Conservation (phyloP, 2,888 invertebrate genomes). For the Caenorhabditis uteleia region DNA sequence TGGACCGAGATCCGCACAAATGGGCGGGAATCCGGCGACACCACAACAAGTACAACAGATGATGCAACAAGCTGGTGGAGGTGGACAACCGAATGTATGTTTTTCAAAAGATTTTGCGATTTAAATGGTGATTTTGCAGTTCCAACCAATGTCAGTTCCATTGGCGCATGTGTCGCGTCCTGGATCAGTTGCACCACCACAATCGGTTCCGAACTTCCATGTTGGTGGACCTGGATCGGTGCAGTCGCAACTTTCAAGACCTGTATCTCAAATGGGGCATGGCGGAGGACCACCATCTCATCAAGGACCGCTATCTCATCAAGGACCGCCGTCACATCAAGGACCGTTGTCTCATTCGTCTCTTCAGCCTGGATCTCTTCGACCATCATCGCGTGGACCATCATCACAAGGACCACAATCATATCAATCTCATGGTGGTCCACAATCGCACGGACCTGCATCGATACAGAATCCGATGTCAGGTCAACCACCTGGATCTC, state of each 20-base stretch:
- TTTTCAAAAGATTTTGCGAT: no score
- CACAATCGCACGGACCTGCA: slow-evolving; percentile 10
- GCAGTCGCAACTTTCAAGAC: not conserved
- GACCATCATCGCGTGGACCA: slow-evolving; percentile 3
- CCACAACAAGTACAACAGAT: slow-evolving; percentile 35
- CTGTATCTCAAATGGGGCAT: not conserved
- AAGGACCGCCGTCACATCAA: not conserved
- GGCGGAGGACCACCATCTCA: slow-evolving; percentile 9
- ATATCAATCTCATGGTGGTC: not conserved
- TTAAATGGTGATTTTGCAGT: no score
- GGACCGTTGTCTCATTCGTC: slow-evolving; percentile 7
- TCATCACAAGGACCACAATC: slow-evolving; percentile 10
- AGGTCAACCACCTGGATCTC: not conserved
- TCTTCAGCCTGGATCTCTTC: slow-evolving; percentile 9
- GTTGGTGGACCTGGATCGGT: not conserved
- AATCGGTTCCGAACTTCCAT: slow-evolving; percentile 28
- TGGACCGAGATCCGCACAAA: slow-evolving; percentile 6
- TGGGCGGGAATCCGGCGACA: slow-evolving; percentile 9
- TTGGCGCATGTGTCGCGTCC: slow-evolving; percentile 18
- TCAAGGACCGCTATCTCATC: slow-evolving; percentile 19
- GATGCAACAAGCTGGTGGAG: slow-evolving; percentile 18
- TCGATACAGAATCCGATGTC: slow-evolving; percentile 2
- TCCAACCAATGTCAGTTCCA: slow-evolving; percentile 31
- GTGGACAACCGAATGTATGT: no score
- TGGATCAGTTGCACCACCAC: slow-evolving; percentile 29